Evolutionary conservation across 1,140 invertebrate genomes (phyloP), one percentile per base, ranked within the genome.

Genomic region (Camponotus vicinus): DNA sequence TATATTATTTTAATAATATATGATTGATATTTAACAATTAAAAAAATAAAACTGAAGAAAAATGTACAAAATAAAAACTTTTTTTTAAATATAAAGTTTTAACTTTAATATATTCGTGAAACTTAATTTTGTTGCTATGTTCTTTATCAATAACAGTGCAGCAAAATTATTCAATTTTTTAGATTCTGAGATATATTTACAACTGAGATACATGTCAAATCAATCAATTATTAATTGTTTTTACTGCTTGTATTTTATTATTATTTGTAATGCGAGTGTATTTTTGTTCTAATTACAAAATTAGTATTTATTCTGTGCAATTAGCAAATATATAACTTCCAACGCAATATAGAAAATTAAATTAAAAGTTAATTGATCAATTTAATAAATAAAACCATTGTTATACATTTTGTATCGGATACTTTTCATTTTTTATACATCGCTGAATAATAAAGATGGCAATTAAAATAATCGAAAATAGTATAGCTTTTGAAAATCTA

Each of bases 221-320:
- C 9, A 27, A 77, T 34, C 9, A 40, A 11, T n/a, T 21, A 45
- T 42, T 45, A 77, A 42, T 42, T 42, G 1, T 42, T 9, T 45
- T 77, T 21, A 77, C 4, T 27, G n/a, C n/a, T 63, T n/a, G 9
- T 21, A 9, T 27, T 63, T 18, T 37, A 63, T 77, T 77, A 27
- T 37, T 15, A 34, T 63, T 77, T 45, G 13, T 21, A 15, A 45
- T 63, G 6, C 5, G 27, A 45, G 18, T n/a, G n/a, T 64, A 64
- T 15, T 64, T 27, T 64, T 77, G 45, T 77, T 40, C 75, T 5
- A 40, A 79, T 55, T 45, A 45, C 45, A 13, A 79, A 79, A 79
- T 40, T 67, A 32, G 3, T 21, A 67, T 49, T 79, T 55, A 79
- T 79, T 52, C 34, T 37, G n/a, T 42, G n/a, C 27, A 52, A 1